Evolutionary conservation across 2,888 invertebrate species (phyloP), one percentile per base, ranked within the genome.

Genomic region (Malthinus flaveolus): DNA sequence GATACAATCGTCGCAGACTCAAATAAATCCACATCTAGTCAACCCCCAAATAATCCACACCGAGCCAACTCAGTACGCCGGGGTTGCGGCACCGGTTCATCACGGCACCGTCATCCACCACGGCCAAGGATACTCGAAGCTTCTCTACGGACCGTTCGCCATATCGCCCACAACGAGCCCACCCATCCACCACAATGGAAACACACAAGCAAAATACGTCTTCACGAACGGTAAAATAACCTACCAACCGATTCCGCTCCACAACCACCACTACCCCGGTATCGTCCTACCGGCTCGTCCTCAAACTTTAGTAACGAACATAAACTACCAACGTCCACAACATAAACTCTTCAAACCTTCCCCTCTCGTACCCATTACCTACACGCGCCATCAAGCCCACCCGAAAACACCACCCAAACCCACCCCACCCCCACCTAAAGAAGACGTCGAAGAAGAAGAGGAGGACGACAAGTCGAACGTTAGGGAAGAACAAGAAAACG

Each of bases 31-130:
- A 9, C 42, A 34, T 12, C 37, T 56, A 11, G 33, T 34, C 13
- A 53, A 56, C 15, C 52, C 33, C 3, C 50, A 52, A 1, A 32
- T 56, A 10, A 34, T 51, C 15, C 47, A 53, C 7, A 47, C 34
- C 5, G 49, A 57, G 32, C 50, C 53, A 5, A 57, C 53, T 23
- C 61, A 57, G 6, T 50, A 47, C 9, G 33, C 42, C 8, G 50
- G 44, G 7, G 35, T 59, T 15, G 52, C 48, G 5, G 32, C 58
- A n/a, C 66, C 66, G 1, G 62, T 66, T 7, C 63, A 64, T 23
- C 66, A 64, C 47, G 57, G 66, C 23, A 53, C 62, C 1, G 53
- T 62, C 7, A 58, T 66, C 10, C 55, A 62, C 33, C 66, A 66
- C 36, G 61, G 61, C 7, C 58, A 58, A 49, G 59, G 59, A 23